A percentile compares a stretch with the other conserved stretches of the same genome.
These are phyloP conservation scores for Synanthedon tipuliformis DNA, from an alignment of 2,888 invertebrate species.

Conservation along the genomic window DNA sequence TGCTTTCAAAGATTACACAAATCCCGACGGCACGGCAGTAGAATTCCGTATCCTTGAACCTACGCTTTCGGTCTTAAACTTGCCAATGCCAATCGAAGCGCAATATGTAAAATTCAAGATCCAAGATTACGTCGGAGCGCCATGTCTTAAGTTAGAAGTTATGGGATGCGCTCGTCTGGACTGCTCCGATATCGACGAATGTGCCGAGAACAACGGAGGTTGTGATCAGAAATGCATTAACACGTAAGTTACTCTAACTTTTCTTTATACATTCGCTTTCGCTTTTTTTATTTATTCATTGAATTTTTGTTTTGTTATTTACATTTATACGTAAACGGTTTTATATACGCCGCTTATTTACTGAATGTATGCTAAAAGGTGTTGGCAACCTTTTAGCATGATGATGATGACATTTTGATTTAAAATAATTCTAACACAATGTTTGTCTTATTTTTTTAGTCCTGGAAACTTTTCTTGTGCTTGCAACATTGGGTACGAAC, in stretches of 20 bases:
- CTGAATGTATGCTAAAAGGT: no score
- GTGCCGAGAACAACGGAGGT: constrained; percentile 86
- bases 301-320: not conserved
- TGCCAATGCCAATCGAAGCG: constrained; percentile 92
- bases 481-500: constrained; percentile 91
- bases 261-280: not conserved
- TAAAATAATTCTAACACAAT: not conserved
- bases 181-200: constrained; percentile 91
- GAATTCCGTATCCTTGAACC: constrained; percentile 92
- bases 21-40: constrained; percentile 92
- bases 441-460: constrained; percentile 34
- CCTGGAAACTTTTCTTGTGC: constrained; percentile 90
- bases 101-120: constrained; percentile 88
- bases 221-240: constrained; percentile 95
- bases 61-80: constrained; percentile 88
- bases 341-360: not conserved
- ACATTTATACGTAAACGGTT: not conserved
- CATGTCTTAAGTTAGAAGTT: constrained; percentile 89
- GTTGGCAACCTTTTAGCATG: not conserved
- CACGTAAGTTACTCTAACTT: constrained; percentile 47
- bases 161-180: constrained; percentile 94
- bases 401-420: not conserved
- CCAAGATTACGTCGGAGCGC: constrained; percentile 87
- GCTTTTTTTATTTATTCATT: no score
- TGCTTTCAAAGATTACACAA: constrained; percentile 89